Base-by-base conservation (phyloP, 2,797 vertebrate species). In the Gallinago solitaria region DNA sequence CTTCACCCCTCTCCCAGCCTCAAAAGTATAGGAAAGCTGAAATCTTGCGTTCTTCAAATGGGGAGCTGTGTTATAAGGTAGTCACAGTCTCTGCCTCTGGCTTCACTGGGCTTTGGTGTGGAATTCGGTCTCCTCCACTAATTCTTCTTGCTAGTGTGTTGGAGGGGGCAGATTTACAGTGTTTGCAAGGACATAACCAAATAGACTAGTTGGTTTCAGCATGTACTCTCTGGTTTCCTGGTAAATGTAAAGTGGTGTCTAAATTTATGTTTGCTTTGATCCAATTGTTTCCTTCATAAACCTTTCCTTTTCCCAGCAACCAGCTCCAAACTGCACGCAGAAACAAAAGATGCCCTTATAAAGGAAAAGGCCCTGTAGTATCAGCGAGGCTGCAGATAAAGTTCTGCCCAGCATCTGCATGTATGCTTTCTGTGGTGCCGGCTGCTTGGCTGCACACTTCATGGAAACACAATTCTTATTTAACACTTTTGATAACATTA, bases 261-360 rank as follows among this genome's bases (percentile, higher is more conserved):
- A 87, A 61, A 82, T 91, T 82, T 81, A 64, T 54, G 8, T 74
- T 90, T 84, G 45, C 57, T 95, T 75, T 83, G 24, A 68, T 69
- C 35, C 25, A 83, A 4, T 82, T 25, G 19, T 91, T 96, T 94
- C 18, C 9, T 77, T 82, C 10, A 1, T 94, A 82, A 76, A 75
- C 32, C 18, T 90, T 91, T 48, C 12, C 13, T 84, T 95, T 93
- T 75, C 35, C 73, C 37, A 4, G 54, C 20, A 60, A 54, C 56
- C 16, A 83, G 23, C 59, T 92, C 48, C 81, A 89, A 86, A 77
- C 48, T 67, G 47, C 24, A 37, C 1, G 0, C 9, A 61, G 68
- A 83, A 93, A 91, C 32, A 70, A 82, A 96, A 94, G 77, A 57
- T 59, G 43, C 50, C 61, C n/a, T 84, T 37, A 83, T 69, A 83